Evolutionary conservation across 2,888 invertebrate species (phyloP).

Genomic region (Asteroscopus sphinx): DNA sequence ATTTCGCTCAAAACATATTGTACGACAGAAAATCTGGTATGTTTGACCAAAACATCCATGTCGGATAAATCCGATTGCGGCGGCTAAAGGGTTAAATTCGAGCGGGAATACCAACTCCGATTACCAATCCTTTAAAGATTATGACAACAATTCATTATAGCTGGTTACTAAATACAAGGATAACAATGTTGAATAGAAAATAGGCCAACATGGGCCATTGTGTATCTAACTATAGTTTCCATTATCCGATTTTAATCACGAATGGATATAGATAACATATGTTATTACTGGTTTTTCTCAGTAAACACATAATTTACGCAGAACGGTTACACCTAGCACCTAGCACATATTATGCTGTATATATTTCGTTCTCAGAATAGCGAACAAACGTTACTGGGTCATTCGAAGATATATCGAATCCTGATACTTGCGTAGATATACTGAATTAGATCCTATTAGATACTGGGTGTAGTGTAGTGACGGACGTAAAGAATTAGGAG

Average conservation of each 20-base stretch:
- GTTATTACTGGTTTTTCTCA: not conserved
- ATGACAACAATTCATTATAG: no score
- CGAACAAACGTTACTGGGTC: conserved; percentile 30
- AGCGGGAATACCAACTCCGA: no score
- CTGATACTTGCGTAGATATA: conserved; percentile 23
- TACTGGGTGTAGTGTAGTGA: not conserved
- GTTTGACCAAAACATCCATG: no score
- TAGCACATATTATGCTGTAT: not conserved
- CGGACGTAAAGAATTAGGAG: no score
- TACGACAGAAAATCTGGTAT: no score
- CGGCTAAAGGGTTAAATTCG: no score
- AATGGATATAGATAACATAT: no score
- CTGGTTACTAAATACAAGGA: not conserved
- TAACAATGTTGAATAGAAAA: not conserved
- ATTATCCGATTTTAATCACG: no score
- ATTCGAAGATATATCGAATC: conserved; percentile 27
- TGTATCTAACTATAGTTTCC: not conserved
- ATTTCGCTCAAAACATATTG: no score
- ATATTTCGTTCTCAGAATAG: conserved; percentile 29
- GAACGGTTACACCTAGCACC: conserved; percentile 1
- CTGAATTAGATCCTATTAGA: conserved; percentile 16
- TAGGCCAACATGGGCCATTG: not conserved
- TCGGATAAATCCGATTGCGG: no score
- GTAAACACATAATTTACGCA: conserved; percentile 6
- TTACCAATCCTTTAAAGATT: no score